Conservation (phyloP, 2,888 invertebrate genomes). For the Drosophila kanekoi region DNA sequence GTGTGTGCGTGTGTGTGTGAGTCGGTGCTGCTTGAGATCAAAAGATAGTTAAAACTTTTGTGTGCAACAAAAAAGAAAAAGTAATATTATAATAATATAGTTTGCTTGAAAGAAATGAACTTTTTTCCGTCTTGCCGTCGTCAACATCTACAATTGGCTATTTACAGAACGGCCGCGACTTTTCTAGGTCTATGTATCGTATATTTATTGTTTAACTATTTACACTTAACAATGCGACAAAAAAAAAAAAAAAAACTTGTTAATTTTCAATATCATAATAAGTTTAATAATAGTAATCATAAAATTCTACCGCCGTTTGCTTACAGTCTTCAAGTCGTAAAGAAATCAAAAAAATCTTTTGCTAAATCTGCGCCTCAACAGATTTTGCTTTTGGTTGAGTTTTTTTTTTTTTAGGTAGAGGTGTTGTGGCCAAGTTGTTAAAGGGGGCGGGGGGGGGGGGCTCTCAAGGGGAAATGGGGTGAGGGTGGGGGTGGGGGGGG, state of each 20-base stretch:
- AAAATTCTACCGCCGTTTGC: conserved; percentile 68
- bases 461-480: background rate
- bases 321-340: conserved; percentile 80
- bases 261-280: conserved; percentile 16
- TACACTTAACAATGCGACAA: conserved; percentile 62
- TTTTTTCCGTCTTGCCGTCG: conserved; percentile 45
- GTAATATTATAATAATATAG: conserved; percentile 14
- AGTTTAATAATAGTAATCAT: conserved; percentile 39
- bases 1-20: conserved; percentile 41
- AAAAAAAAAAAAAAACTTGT: conserved; percentile 41
- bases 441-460: background rate
- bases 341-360: conserved; percentile 59
- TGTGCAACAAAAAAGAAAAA: conserved; percentile 40
- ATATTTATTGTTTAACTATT: conserved; percentile 56
- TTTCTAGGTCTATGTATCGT: conserved; percentile 18
- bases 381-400: conserved; percentile 62
- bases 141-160: conserved; percentile 53
- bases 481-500: conserved; percentile 21
- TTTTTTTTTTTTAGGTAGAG: conserved; percentile 54
- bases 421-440: conserved; percentile 47
- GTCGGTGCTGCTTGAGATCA: conserved; percentile 76
- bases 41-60: conserved; percentile 79
- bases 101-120: conserved; percentile 29
- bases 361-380: conserved; percentile 48
- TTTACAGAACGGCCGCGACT: conserved; percentile 60